Evolutionary conservation across 2,888 invertebrate species (phyloP).

Genomic region (Pteria penguin): DNA sequence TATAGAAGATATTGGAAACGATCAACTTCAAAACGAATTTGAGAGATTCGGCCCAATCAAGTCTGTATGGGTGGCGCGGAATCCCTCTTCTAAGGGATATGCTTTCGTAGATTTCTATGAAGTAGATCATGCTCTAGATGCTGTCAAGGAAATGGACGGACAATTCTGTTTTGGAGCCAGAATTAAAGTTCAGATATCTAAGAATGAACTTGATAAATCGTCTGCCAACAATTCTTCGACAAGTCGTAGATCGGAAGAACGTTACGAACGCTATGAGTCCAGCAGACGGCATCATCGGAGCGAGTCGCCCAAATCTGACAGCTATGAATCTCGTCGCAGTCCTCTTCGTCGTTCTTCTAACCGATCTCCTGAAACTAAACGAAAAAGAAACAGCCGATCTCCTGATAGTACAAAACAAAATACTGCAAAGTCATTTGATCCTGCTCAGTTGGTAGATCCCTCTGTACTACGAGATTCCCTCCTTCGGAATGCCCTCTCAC

Average conservation of each 20-base stretch:
- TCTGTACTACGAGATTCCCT: background rate
- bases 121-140: slow-evolving; percentile 22
- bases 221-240: background rate
- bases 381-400: background rate
- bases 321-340: background rate
- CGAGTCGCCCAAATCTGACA: background rate
- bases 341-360: background rate
- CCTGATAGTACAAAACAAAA: background rate
- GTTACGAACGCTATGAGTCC: background rate
- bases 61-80: slow-evolving; percentile 40
- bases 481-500: background rate
- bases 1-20: slow-evolving; percentile 27
- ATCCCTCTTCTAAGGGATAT: slow-evolving; percentile 37
- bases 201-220: background rate
- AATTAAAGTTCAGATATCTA: slow-evolving; percentile 32
- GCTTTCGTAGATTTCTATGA: slow-evolving; percentile 37
- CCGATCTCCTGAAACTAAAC: background rate
- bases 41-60: slow-evolving; percentile 31
- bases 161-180: slow-evolving; percentile 18
- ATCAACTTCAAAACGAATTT: slow-evolving; percentile 27
- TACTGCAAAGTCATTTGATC: background rate
- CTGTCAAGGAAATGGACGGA: slow-evolving; percentile 28
- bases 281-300: background rate
- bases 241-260: background rate
- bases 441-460: background rate